phyloP scores from a whole-genome alignment of 2,113 vertebrate genomes.

The Phrynosoma platyrhinos region DNA sequence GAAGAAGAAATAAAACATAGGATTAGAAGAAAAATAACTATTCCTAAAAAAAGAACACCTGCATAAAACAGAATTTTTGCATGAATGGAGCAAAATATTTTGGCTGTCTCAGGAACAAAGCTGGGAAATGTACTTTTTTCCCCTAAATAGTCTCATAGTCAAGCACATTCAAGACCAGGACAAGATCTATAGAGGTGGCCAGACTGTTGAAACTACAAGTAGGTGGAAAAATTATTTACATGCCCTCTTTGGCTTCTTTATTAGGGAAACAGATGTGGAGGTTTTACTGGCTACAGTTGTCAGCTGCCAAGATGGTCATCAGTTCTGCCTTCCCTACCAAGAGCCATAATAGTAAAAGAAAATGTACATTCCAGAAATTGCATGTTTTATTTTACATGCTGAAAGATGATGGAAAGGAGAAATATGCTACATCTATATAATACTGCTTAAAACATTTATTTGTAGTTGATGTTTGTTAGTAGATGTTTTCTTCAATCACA shows the following conservation, averaged over 20 bases:
- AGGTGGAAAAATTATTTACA: conserved; percentile 63
- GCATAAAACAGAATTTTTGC: conserved; percentile 14
- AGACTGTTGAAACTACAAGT: conserved; percentile 44
- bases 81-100: conserved; percentile 11
- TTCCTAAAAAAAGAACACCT: background rate
- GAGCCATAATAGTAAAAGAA: conserved; percentile 60
- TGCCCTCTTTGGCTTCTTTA: conserved; percentile 53
- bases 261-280: conserved; percentile 67
- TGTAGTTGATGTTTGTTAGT: conserved; percentile 42
- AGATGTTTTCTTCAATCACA: background rate
- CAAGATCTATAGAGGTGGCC: conserved; percentile 53
- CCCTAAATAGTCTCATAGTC: conserved; percentile 44
- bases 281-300: conserved; percentile 58
- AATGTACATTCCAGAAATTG: conserved; percentile 60
- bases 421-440: conserved; percentile 33
- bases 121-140: conserved; percentile 39
- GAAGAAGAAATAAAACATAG: background rate
- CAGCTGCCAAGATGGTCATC: conserved; percentile 49
- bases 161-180: conserved; percentile 29
- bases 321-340: conserved; percentile 43
- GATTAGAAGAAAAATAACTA: background rate
- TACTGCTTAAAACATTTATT: conserved; percentile 21
- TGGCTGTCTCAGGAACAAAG: conserved; percentile 34
- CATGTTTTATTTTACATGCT: conserved; percentile 55
- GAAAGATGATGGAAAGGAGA: conserved; percentile 47